Base-by-base conservation (phyloP, 2,113 vertebrate genomes). In the Microtus ochrogaster region DNA sequence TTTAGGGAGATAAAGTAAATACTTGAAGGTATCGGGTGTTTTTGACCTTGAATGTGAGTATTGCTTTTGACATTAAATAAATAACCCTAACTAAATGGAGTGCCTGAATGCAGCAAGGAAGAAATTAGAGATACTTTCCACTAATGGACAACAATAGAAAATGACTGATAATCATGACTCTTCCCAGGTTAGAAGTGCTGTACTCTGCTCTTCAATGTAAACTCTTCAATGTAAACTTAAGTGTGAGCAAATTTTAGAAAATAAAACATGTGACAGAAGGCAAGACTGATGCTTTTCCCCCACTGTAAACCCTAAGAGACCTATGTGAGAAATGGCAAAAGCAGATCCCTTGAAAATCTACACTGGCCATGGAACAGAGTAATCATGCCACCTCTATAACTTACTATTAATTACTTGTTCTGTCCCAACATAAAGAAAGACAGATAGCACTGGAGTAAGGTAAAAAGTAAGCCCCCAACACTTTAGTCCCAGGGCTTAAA, bases 51-150 rank as follows among this genome's bases (percentile, higher is more conserved):
- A 72, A 39, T 72, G 65, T 95, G 81, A 81, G 28, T 85, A 74
- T 49, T 70, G 36, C 13, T 89, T 94, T 95, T 89, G 16, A 90
- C 24, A 55, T 88, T 93, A 68, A 83, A 55, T 89, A 96, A 91
- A 14, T 77, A 19, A 13, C 30, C 72, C 52, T 86, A n/a, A 21
- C 79, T 52, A 94, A 5, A 52, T 96, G 24, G 36, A 76, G 4
- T 79, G 11, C 55, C 28, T 95, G 52, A 94, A 94, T 89, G 21
- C 7, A 92, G 33, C 36, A 89, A 92, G 39, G 49, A 52, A 89
- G 41, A 89, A 95, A 96, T 58, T 33, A 96, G 21, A 92, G 41
- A 94, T 28, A 63, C 30, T 78, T 94, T 94, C 66, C 63, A 39
- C 22, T 73, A 95, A 52, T 74, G 24, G 44, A 21, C 36, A 65